Evolutionary conservation across 1,140 invertebrate genomes (phyloP).

Genomic region (Nephila pilipes): DNA sequence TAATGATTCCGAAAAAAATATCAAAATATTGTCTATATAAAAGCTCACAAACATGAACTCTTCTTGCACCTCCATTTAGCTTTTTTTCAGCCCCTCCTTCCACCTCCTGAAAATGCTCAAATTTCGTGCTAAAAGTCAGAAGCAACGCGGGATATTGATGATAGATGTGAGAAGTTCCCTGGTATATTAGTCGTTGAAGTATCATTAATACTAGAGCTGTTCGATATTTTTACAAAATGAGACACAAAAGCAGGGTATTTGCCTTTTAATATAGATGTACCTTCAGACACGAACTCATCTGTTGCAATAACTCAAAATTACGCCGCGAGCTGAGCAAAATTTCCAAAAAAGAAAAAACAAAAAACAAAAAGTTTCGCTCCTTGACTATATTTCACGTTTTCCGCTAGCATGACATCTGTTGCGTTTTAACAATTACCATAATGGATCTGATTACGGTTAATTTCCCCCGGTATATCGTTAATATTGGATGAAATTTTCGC

Average conservation of each 20-base stretch:
- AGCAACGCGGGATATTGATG: constrained; percentile 24
- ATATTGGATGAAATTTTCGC: constrained; percentile 69
- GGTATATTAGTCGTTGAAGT: constrained; percentile 40
- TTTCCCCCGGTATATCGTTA: constrained; percentile 70
- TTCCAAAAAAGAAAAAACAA: constrained; percentile 38
- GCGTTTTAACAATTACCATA: constrained; percentile 74
- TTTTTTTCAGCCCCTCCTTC: background rate
- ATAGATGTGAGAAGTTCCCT: constrained; percentile 23
- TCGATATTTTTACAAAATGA: constrained; percentile 72
- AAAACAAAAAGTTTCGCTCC: constrained; percentile 17
- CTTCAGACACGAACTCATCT: constrained; percentile 49
- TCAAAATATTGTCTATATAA: background rate
- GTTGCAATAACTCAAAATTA: constrained; percentile 69
- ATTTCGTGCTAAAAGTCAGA: constrained; percentile 6
- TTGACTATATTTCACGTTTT: constrained; percentile 67
- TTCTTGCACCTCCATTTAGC: background rate
- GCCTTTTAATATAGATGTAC: constrained; percentile 69
- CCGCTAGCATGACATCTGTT: constrained; percentile 67
- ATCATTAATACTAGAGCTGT: constrained; percentile 59
- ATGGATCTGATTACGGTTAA: constrained; percentile 68
- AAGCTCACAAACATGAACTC: background rate
- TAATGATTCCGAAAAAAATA: background rate
- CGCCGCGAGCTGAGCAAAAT: background rate
- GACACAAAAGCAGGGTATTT: constrained; percentile 51
- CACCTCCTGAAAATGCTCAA: constrained; percentile 7